These are phyloP conservation scores for Sericinus montela DNA, from an alignment of 2,888 invertebrate genomes.

Conservation along the genomic window DNA sequence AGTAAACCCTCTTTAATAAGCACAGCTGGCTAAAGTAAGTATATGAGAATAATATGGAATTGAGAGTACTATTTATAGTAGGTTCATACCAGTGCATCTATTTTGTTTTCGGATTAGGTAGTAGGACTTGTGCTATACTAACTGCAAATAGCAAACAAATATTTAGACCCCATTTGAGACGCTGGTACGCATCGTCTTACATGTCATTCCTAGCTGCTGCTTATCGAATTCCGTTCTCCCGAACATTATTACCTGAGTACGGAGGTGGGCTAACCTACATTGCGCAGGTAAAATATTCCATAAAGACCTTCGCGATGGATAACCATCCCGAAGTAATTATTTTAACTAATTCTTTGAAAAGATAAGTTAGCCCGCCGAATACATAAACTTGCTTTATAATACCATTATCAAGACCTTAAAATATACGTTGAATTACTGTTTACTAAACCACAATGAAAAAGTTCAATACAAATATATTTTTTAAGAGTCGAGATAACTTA, in stretches of 20 bases:
- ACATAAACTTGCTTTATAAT: too few relatives aligned
- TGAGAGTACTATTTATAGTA: conserved; percentile 24
- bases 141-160: background rate
- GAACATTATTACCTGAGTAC: conserved; percentile 2
- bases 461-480: too few relatives aligned
- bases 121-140: conserved; percentile 3
- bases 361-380: too few relatives aligned
- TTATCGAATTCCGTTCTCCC: conserved; percentile 2
- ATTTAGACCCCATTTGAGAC: conserved; percentile 8
- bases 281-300: conserved; percentile 9
- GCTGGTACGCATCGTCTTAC: conserved; percentile 4
- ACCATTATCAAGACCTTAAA: too few relatives aligned
- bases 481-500: too few relatives aligned
- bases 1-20: conserved; percentile 17
- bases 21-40: conserved; percentile 29
- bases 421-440: too few relatives aligned
- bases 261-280: conserved; percentile 1
- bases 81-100: conserved; percentile 11
- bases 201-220: background rate
- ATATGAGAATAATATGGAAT: too few relatives aligned
- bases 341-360: too few relatives aligned
- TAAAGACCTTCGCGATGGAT: background rate
- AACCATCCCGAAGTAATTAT: background rate
- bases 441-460: too few relatives aligned
- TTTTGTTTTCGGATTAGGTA: conserved; percentile 16